phyloP scores from a whole-genome alignment of 2,797 vertebrate genomes.

The Coracias cyanogaster region DNA sequence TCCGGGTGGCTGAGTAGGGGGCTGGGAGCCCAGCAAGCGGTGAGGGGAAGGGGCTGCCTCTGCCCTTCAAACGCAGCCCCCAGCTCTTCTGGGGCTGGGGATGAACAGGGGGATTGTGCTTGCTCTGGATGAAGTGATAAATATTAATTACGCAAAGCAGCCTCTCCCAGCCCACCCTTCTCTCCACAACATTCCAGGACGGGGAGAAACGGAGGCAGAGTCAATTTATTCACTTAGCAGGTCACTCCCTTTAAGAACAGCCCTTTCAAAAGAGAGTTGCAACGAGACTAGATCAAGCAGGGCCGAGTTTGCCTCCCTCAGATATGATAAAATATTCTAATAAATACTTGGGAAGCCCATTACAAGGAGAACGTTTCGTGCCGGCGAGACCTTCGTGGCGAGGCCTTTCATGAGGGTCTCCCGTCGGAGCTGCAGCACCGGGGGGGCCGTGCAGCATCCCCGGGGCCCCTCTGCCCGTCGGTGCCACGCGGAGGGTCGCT shows the following conservation, averaged over 20 bases:
- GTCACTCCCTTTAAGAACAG: neutral
- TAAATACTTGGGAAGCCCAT: neutral
- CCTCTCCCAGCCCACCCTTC: neutral
- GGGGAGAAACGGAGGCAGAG: neutral
- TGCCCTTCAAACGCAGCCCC: neutral
- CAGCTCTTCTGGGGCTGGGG: neutral
- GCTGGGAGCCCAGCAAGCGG: neutral
- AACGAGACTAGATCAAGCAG: neutral
- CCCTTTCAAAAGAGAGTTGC: constrained; percentile 15
- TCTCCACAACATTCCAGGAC: neutral
- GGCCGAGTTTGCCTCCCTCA: constrained; percentile 28
- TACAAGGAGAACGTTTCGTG: neutral
- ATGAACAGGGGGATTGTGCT: neutral
- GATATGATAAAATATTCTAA: constrained; percentile 52
- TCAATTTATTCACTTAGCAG: constrained; percentile 1
- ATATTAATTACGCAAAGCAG: neutral
- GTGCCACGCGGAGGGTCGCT: rapidly evolving
- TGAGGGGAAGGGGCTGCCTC: neutral
- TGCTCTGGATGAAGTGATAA: neutral
- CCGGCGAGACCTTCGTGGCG: rapidly evolving
- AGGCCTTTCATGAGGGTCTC: neutral
- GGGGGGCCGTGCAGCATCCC: neutral
- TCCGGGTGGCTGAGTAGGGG: rapidly evolving
- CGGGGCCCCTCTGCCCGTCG: rapidly evolving
- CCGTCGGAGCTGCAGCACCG: rapidly evolving